Base-by-base conservation (phyloP, 2,888 invertebrate genomes). In the Phania funesta region DNA sequence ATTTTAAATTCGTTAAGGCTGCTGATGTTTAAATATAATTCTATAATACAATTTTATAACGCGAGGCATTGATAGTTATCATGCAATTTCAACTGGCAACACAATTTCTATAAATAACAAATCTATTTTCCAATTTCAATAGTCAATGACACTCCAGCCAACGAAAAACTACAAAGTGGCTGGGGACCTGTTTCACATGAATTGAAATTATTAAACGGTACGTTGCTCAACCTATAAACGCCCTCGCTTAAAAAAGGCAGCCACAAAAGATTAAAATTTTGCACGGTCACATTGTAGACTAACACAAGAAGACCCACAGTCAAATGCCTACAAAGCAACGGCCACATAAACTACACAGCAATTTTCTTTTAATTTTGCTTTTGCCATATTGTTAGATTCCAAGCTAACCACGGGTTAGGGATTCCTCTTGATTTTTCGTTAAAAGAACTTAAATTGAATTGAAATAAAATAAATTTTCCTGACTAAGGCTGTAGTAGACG, bases 121-220 rank as follows among this genome's bases (percentile, higher is more conserved):
- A 84, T 84, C 80, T 78, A 83, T 84, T 81, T 84, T 78, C 78
- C 77, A 76, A 77, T 81, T 81, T 71, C 77, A 81, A 83, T 79
- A 82, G 65, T 65, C 78, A 70, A 74, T 79, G 81, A 84, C 82
- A 77, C 48, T 64, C 41, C 44, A 73, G 29, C n/a, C 38, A 75
- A 78, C 38, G 22, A 58, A 54, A 54, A 46, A 46, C 50, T 18
- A 35, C 16, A 2, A 67, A 70, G 50, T 76, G 76, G 60, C 67
- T 68, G 52, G 4, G 58, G 65, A 77, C 76, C 76, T 81, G 81
- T 77, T 77, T 62, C 73, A 67, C n/a, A 41, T 71, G 54, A 58
- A 77, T 62, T 68, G 46, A 60, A 73, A 60, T 81, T 81, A 81
- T 81, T 77, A 73, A 81, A 78, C 78, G 64, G 50, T 74, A 75